phyloP scores from a whole-genome alignment of 2,113 vertebrate species.

The Protobothrops flavoviridis region DNA sequence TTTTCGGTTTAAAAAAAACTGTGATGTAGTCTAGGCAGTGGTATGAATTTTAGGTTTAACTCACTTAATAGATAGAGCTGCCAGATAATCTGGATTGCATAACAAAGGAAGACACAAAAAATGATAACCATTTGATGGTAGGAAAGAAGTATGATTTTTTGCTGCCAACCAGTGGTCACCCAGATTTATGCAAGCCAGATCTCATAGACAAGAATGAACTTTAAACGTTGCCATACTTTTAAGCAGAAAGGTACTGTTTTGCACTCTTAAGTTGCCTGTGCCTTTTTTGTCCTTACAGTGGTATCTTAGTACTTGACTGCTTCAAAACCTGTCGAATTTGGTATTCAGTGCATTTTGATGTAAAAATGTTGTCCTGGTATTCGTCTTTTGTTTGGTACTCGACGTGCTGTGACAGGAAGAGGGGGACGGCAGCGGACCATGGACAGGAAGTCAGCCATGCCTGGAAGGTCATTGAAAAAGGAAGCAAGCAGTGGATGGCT shows the following conservation, averaged over 20 bases:
- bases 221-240: background rate
- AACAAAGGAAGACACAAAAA: background rate
- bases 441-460: background rate
- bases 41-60: background rate
- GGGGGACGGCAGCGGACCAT: background rate
- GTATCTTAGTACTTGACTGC: background rate
- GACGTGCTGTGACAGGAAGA: background rate
- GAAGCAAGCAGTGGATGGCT: background rate
- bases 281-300: background rate
- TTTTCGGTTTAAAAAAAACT: background rate
- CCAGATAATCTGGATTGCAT: background rate
- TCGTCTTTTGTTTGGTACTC: background rate
- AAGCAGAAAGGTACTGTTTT: background rate
- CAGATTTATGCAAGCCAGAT: background rate
- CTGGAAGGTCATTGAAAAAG: background rate
- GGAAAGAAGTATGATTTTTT: background rate
- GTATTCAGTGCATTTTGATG: background rate
- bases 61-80: background rate
- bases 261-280: background rate
- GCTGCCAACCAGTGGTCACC: background rate
- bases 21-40: background rate
- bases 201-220: background rate
- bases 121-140: background rate
- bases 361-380: background rate
- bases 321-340: background rate